phyloP scores from a whole-genome alignment of 2,113 vertebrate species.

The Lutjanus erythropterus region DNA sequence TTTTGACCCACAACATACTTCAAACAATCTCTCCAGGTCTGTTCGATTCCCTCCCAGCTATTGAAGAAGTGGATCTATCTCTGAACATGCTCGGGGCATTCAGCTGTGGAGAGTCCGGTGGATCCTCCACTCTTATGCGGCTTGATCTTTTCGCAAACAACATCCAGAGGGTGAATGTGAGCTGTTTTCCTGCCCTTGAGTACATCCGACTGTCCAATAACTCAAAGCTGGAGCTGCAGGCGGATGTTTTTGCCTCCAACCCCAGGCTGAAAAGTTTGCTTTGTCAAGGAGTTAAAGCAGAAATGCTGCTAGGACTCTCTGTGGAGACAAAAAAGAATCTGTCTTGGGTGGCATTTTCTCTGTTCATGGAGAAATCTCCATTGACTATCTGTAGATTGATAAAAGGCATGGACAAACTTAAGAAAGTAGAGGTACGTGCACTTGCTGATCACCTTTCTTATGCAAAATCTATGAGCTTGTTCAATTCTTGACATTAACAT shows the following conservation, averaged over 20 bases:
- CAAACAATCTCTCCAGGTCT: background rate
- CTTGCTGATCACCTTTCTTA: background rate
- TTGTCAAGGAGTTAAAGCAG: slow-evolving; percentile 11
- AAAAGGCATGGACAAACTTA: slow-evolving; percentile 3
- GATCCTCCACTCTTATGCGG: slow-evolving; percentile 16
- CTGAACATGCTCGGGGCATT: slow-evolving; percentile 45
- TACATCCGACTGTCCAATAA: slow-evolving; percentile 51
- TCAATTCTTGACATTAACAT: too few species aligned
- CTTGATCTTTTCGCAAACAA: slow-evolving; percentile 28
- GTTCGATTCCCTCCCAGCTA: slow-evolving; percentile 33
- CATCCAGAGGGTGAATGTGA: slow-evolving; percentile 37
- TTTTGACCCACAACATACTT: slow-evolving; percentile 18
- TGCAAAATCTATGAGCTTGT: background rate
- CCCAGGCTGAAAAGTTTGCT: slow-evolving; percentile 17
- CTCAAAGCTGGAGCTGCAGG: slow-evolving; percentile 31
- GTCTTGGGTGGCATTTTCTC: slow-evolving; percentile 13
- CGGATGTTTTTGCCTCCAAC: slow-evolving; percentile 41
- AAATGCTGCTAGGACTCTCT: slow-evolving; percentile 17
- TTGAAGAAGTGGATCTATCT: slow-evolving; percentile 35
- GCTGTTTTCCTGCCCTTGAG: slow-evolving; percentile 42
- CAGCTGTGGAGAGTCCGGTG: slow-evolving; percentile 22
- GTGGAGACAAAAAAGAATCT: slow-evolving; percentile 24
- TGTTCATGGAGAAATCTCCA: slow-evolving; percentile 34
- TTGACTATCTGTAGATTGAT: slow-evolving; percentile 18
- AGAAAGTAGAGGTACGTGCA: slow-evolving; percentile 2